These are phyloP conservation scores for Psittacara wagleri DNA, from an alignment of 2,113 vertebrate genomes.

Conservation along the genomic window DNA sequence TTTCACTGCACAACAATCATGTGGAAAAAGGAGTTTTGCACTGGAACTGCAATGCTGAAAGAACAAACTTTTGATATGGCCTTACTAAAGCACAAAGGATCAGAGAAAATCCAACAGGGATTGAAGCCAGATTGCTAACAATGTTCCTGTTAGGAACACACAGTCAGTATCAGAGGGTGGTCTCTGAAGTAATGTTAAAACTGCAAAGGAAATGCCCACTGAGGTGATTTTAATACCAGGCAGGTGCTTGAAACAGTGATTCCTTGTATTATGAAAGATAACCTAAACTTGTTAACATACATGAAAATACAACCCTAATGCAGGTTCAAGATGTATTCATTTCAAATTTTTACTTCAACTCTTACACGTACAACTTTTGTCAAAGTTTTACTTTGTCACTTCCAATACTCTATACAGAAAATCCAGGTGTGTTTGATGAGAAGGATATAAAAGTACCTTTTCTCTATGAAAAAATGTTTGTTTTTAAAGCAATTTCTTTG, in stretches of 20 bases:
- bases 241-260: not conserved
- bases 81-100: not conserved
- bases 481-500: not conserved
- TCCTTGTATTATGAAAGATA: not conserved
- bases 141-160: not conserved
- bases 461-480: not conserved
- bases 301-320: accelerated
- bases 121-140: not conserved
- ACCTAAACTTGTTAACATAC: not conserved
- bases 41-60: not conserved
- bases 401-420: not conserved
- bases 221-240: not conserved
- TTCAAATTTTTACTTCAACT: not conserved
- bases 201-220: not conserved
- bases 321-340: not conserved
- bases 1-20: not conserved
- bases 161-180: not conserved
- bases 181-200: not conserved
- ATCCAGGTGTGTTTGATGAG: not conserved
- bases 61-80: not conserved
- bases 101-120: not conserved
- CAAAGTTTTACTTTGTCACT: not conserved
- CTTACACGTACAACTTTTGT: not conserved
- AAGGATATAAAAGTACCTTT: not conserved
- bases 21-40: not conserved